Conservation (phyloP, 2,113 vertebrate species). For the Toxostoma redivivum region DNA sequence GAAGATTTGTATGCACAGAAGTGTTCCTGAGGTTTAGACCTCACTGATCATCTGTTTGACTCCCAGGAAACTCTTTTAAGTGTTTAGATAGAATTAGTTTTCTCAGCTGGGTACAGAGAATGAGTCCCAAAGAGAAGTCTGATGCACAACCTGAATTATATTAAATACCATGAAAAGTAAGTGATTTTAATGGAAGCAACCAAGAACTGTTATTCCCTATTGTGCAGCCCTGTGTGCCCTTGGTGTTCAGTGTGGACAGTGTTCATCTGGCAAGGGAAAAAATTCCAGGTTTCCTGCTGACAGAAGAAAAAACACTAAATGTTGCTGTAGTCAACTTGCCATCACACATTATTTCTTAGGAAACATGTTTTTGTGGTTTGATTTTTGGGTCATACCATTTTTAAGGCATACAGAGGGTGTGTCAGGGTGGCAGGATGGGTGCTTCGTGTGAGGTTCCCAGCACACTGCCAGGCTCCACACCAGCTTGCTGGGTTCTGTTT, state of each 20-base stretch:
- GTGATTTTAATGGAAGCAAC: not conserved
- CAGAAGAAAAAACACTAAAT: slow-evolving; percentile 37
- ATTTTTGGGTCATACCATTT: slow-evolving; percentile 11
- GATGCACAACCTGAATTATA: not conserved
- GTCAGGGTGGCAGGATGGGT: not conserved
- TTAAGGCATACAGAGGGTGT: not conserved
- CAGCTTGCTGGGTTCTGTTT: not conserved
- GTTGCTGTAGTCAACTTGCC: slow-evolving; percentile 37
- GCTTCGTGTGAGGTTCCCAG: not conserved
- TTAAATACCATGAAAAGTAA: not conserved
- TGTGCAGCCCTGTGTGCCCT: not conserved
- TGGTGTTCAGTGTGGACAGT: not conserved
- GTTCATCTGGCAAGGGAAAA: slow-evolving; percentile 8
- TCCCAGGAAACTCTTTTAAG: not conserved
- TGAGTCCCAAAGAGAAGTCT: not conserved
- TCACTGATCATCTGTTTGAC: not conserved
- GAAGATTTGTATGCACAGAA: not conserved
- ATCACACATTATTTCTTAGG: slow-evolving; percentile 31
- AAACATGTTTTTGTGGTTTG: slow-evolving; percentile 45
- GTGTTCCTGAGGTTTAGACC: slow-evolving; percentile 3
- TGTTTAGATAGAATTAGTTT: slow-evolving; percentile 4
- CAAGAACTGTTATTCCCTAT: not conserved
- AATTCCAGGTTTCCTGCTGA: slow-evolving; percentile 41
- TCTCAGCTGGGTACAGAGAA: not conserved
- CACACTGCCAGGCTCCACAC: not conserved